Conservation (phyloP, 2,113 vertebrate genomes). For the Ascaphus truei region DNA sequence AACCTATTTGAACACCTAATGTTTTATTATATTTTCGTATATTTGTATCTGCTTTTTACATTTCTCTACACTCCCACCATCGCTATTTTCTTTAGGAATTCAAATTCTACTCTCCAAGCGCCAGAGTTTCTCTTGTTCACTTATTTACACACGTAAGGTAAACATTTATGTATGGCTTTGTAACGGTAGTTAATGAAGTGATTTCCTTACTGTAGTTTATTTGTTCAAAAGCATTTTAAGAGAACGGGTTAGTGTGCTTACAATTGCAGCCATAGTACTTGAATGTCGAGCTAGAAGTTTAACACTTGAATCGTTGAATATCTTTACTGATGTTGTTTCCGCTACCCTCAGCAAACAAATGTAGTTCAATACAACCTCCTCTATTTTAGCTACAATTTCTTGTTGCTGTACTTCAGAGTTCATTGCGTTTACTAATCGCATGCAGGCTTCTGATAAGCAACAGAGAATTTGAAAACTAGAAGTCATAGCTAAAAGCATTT, state of each 20-base stretch:
- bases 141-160: slow-evolving; percentile 62
- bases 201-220: slow-evolving; percentile 71
- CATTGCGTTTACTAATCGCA: slow-evolving; percentile 85
- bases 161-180: slow-evolving; percentile 90
- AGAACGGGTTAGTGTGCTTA: slow-evolving; percentile 90
- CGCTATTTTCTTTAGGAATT: too few species aligned
- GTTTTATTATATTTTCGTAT: too few species aligned
- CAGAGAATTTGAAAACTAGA: slow-evolving; percentile 94
- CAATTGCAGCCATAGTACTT: slow-evolving; percentile 83
- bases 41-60: too few species aligned
- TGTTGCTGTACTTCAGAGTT: slow-evolving; percentile 70
- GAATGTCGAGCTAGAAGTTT: slow-evolving; percentile 84
- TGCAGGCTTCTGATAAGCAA: slow-evolving; percentile 89
- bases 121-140: too few species aligned
- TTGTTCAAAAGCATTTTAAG: slow-evolving; percentile 88
- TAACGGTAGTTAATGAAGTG: slow-evolving; percentile 85
- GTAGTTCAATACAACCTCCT: slow-evolving; percentile 85
- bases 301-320: slow-evolving; percentile 74
- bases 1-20: too few species aligned
- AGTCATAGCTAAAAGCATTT: slow-evolving; percentile 87
- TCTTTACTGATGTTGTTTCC: slow-evolving; percentile 72
- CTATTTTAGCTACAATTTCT: slow-evolving; percentile 79
- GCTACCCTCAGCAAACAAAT: slow-evolving; percentile 83
- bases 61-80: too few species aligned
- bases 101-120: too few species aligned